phyloP scores from a whole-genome alignment of 2,797 vertebrate species.

The Dryobates pubescens region DNA sequence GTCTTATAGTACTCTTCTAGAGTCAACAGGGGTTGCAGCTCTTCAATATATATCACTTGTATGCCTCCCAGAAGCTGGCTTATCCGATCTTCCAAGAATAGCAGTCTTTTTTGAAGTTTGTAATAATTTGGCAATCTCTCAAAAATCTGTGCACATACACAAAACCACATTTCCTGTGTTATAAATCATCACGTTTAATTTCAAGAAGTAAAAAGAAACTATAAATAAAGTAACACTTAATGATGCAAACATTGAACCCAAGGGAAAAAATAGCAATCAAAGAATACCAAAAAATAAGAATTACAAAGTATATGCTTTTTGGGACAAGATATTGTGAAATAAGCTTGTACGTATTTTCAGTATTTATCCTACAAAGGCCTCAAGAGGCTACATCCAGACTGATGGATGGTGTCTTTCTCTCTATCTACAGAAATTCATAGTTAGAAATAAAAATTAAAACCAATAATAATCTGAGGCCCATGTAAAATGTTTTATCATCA shows the following conservation, averaged over 20 bases:
- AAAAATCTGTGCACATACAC: conserved; percentile 81
- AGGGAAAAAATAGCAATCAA: not conserved
- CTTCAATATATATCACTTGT: conserved; percentile 87
- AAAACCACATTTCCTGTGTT: not conserved
- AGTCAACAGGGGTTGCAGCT: conserved; percentile 83
- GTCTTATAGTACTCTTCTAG: conserved; percentile 87
- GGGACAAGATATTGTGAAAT: not conserved
- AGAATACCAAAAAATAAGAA: not conserved
- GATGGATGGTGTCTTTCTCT: not conserved
- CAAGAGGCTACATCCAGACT: not conserved
- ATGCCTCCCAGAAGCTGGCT: conserved; percentile 90
- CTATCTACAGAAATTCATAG: not conserved
- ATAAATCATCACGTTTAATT: not conserved
- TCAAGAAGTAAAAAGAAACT: not conserved
- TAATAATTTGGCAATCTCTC: conserved; percentile 87
- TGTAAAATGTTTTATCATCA: not conserved
- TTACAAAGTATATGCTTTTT: not conserved
- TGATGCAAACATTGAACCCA: not conserved
- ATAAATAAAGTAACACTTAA: not conserved
- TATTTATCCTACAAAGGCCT: not conserved
- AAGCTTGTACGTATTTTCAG: not conserved
- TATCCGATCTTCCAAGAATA: conserved; percentile 88
- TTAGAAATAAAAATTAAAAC: not conserved
- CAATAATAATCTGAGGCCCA: not conserved
- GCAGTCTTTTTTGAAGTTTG: conserved; percentile 85